Base-by-base conservation (phyloP, 2,888 invertebrate species). In the Diarsia rubi region DNA sequence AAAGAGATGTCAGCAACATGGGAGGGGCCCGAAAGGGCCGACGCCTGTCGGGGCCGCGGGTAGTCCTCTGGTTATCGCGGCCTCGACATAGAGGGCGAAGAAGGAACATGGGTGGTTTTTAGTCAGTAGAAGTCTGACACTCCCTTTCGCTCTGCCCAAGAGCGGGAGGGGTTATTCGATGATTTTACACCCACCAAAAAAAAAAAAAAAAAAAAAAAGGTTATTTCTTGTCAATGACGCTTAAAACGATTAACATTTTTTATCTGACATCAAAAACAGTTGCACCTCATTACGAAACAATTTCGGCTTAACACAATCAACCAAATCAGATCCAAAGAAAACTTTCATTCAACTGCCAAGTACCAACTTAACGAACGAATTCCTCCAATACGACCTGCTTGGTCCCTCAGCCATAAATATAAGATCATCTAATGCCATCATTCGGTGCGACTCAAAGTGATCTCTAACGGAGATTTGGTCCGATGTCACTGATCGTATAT, bases 401-500 rank as follows among this genome's bases (percentile, higher is more conserved):
- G 81, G 81, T 77, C 82, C 75, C 85, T 75, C 65, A 44, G 62
- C 79, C 86, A 90, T 91, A 91, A 90, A 92, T 90, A 89, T 92
- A 90, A 91, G 89, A 89, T 88, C 91, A 89, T 90, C 91, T 92
- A 92, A 93, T 92, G 88, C 91, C 86, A 88, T 90, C 88, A 90
- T 93, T 94, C 95, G 95, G 94, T 89, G 84, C 89, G 88, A 91
- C 84, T 95, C 95, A 95, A 95, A 95, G 95, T 90, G 93, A 93
- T 94, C 92, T 88, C 81, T 88, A 90, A 89, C 88, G 86, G 91
- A 93, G 93, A 94, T 94, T 94, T 88, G 90, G 92, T 91, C 89
- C 91, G 89, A 92, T 94, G 95, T 95, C 95, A 93, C 92, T 94
- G 95, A 94, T 96, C 95, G 94, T 95, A 96, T 94, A 95, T 96